Base-by-base conservation (phyloP, 2,797 vertebrate genomes). In the Arremon brunneinucha region DNA sequence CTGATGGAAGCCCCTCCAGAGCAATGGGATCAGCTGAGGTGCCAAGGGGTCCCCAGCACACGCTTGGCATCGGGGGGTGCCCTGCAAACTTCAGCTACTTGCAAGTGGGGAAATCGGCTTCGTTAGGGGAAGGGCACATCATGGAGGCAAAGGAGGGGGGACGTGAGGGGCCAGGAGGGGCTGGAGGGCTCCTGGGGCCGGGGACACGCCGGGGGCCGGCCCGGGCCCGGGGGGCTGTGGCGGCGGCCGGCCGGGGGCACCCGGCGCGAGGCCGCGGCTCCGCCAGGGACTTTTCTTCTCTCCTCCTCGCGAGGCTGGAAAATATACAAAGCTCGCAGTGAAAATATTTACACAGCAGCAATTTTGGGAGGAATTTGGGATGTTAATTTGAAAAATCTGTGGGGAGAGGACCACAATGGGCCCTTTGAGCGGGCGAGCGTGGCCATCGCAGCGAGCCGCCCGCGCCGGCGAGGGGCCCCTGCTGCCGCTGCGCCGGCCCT, bases 291-390 rank as follows among this genome's bases (percentile, higher is more conserved):
- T 90, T 94, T 91, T 87, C 82, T 64, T 81, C 84, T 88, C 87
- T 92, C 79, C 82, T 79, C 68, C 80, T 89, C 39, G 18, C 24
- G 32, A 55, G 95, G 97, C 96, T 96, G 96, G 92, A 95, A 97
- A 97, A 97, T 96, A 96, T 94, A 97, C 95, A 97, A 97, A 97
- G 97, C 93, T 95, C 67, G 70, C 85, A 97, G 97, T 50, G 87
- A 97, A 97, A 98, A 97, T 97, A 98, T 98, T 98, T 98, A 97
- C 97, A 97, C 95, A 95, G 97, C 97, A 97, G 97, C 97, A 94
- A 97, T 96, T 98, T 97, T 96, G 41, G 52, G 83, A 97, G 96
- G 97, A 97, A 96, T 98, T 97, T 91, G 69, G 92, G 77, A 94
- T 94, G 95, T 97, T 98, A 95, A 97, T 97, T 97, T 96, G 76